Conservation (phyloP, 2,797 vertebrate genomes). For the Muraenolepis orangiensis region DNA sequence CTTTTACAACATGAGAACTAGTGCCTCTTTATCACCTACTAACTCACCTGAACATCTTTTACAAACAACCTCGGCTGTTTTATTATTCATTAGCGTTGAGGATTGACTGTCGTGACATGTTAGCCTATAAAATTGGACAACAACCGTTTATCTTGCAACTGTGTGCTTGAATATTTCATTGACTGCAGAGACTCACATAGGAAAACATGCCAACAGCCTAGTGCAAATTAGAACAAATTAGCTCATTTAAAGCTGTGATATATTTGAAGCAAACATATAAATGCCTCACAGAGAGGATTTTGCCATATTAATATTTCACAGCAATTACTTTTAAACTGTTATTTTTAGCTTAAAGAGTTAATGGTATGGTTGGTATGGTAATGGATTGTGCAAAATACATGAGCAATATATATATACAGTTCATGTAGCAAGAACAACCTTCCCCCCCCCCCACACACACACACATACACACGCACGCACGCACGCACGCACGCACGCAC, state of each 20-base stretch:
- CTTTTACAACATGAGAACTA: too few species aligned
- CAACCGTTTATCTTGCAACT: constrained; percentile 66
- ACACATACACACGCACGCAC: constrained; percentile 17
- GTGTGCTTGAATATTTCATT: constrained; percentile 67
- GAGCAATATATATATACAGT: background rate
- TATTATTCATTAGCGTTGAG: constrained; percentile 59
- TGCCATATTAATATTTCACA: constrained; percentile 22
- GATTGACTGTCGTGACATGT: constrained; percentile 53
- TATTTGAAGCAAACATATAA: constrained; percentile 16
- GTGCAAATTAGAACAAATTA: constrained; percentile 8
- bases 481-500: constrained; percentile 16
- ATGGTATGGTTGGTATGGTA: background rate
- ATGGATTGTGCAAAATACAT: background rate
- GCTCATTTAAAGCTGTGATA: constrained; percentile 11
- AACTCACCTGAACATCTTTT: background rate
- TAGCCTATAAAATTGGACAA: constrained; percentile 57
- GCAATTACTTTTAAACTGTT: constrained; percentile 5
- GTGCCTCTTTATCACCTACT: background rate
- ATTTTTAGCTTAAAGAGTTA: too few species aligned
- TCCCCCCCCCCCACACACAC: background rate
- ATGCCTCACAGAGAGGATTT: constrained; percentile 18
- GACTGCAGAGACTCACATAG: constrained; percentile 41
- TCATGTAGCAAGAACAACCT: background rate
- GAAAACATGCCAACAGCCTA: constrained; percentile 15
- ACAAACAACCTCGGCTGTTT: constrained; percentile 24